Evolutionary conservation across 2,797 vertebrate genomes (phyloP), one percentile per base, ranked within the genome.

Genomic region (Crenichthys baileyi): DNA sequence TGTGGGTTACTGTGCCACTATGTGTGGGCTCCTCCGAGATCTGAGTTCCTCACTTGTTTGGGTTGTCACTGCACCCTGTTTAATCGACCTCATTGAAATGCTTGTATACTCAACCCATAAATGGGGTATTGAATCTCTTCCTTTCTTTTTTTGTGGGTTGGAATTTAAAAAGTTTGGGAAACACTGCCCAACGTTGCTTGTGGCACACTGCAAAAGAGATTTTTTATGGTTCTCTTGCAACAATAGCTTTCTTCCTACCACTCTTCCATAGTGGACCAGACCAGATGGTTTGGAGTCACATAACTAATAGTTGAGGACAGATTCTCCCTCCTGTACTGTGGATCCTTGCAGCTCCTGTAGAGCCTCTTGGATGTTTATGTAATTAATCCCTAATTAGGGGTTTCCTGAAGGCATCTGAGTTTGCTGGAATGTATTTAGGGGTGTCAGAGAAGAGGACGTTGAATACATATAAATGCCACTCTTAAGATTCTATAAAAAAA

Each of bases 21-120:
- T 73, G 81, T 12, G 50, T 31, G 63, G 53, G n/a, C 58, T 65
- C 48, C 41, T 71, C 24, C 31, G 53, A 83, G 26, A 78, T 31
- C 9, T 13, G 39, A n/a, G 50, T 74, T 31, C 5, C 26, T 41
- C 22, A 55, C 0, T 7, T 50, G 41, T 73, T 44, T 61, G 26
- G 67, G 48, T 72, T 72, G 44, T 70, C 81, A 46, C 22, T n/a
- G 67, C 6, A 70, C 12, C 41, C 46, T 16, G 0, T 15, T 46
- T 24, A 44, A n/a, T 44, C n/a, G 65, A 68, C 11, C 16, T 5
- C 6, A 53, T 53, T 20, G 18, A 20, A 53, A 20, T 53, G 51
- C 6, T 20, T 20, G 51, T 53, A 7, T 20, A 2, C 51, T 53
- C 16, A 53, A 4, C 16, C 4, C 20, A 5, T 53, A 46, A 11